Percentiles rank a stretch among this genome's conserved stretches.
Conservation (phyloP, 2,113 vertebrate species). For the Hypomesus transpacificus region DNA sequence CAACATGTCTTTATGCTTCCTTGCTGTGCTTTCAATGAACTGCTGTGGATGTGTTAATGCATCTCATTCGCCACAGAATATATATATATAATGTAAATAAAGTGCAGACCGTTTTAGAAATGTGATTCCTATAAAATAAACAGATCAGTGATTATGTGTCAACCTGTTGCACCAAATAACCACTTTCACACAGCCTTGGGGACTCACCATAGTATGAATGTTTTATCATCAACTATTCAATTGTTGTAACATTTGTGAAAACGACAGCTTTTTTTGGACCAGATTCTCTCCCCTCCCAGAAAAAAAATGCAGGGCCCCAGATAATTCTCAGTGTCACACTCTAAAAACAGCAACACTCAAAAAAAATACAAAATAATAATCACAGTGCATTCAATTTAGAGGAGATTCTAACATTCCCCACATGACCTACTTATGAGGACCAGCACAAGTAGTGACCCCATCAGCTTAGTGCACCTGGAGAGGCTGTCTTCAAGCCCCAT, state of each 20-base stretch:
- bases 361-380: conserved; percentile 35
- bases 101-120: conserved; percentile 7
- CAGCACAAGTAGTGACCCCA: not conserved
- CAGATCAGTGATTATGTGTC: not conserved
- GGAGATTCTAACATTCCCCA: conserved; percentile 28
- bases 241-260: not conserved
- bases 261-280: not conserved
- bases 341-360: conserved; percentile 2
- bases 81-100: not conserved
- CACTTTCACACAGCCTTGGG: conserved; percentile 12
- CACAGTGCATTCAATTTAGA: conserved; percentile 62
- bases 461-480: not conserved
- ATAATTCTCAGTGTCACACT: conserved; percentile 13
- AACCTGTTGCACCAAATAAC: not conserved
- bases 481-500: not conserved
- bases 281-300: not conserved
- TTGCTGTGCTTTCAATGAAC: not conserved
- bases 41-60: not conserved
- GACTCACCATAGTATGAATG: not conserved
- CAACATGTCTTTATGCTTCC: not conserved
- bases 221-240: no score
- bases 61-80: not conserved
- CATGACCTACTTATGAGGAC: not conserved
- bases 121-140: conserved; percentile 5
- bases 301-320: conserved; percentile 23